Evolutionary conservation across 2,888 invertebrate species (phyloP).

Genomic region (Steromphala cineraria): DNA sequence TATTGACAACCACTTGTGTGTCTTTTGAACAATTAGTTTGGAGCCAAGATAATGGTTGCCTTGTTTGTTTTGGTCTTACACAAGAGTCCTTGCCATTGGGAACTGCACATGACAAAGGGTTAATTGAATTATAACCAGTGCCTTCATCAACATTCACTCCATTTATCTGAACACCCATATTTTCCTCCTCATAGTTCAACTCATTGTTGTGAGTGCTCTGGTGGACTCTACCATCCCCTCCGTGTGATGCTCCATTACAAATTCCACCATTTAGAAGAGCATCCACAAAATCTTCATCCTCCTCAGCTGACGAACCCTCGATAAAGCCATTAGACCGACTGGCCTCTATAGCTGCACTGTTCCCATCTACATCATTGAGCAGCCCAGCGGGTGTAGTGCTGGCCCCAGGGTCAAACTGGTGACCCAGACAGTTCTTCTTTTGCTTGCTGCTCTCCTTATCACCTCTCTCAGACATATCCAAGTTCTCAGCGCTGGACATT

Average conservation of each 20-base stretch:
- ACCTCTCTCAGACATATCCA: background rate
- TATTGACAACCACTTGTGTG: background rate
- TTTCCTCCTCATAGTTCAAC: background rate
- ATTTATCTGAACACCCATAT: background rate
- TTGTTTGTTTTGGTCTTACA: conserved; percentile 1
- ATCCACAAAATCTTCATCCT: conserved; percentile 1
- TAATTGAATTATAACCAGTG: background rate
- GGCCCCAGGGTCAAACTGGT: conserved; percentile 5
- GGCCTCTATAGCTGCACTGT: background rate
- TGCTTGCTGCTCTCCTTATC: background rate
- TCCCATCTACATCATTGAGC: background rate
- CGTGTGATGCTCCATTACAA: background rate
- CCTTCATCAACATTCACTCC: too few relatives aligned
- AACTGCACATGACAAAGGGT: too few relatives aligned
- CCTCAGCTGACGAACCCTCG: background rate
- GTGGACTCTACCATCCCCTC: background rate
- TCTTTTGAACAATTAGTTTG: too few relatives aligned
- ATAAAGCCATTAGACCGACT: background rate
- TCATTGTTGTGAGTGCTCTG: background rate
- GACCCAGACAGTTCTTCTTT: conserved; percentile 13
- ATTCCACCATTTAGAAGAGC: background rate
- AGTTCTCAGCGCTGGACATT: conserved; percentile 1
- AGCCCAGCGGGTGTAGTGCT: background rate
- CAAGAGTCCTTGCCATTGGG: background rate
- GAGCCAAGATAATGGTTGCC: too few relatives aligned